A percentile compares a stretch with the other conserved stretches of the same genome.
phyloP scores from a whole-genome alignment of 2,797 vertebrate genomes.

The Smutsia temminckii region DNA sequence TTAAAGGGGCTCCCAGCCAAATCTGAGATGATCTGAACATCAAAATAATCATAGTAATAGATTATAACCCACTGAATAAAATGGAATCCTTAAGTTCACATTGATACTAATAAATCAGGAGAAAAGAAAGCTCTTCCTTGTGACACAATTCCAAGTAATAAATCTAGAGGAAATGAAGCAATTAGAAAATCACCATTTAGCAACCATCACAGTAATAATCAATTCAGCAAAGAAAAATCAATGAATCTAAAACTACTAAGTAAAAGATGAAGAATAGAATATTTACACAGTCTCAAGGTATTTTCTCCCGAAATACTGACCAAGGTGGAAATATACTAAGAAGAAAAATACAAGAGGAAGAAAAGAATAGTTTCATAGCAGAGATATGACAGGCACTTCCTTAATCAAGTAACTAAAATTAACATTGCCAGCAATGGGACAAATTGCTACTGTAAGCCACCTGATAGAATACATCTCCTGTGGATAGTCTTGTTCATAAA shows the following conservation, averaged over 20 bases:
- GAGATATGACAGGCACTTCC: background rate
- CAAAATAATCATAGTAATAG: background rate
- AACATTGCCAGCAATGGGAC: background rate
- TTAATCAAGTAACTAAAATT: background rate
- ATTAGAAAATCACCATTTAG: background rate
- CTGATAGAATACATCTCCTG: background rate
- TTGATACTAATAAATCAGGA: background rate
- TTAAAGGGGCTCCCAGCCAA: background rate
- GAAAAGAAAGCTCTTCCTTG: background rate
- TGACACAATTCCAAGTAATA: background rate
- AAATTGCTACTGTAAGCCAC: background rate
- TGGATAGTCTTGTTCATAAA: background rate
- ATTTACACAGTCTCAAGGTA: background rate
- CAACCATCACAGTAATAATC: background rate
- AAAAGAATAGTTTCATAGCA: background rate
- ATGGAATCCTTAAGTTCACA: background rate
- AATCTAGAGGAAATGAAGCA: background rate
- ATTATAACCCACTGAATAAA: background rate
- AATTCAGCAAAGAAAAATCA: background rate
- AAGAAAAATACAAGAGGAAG: background rate
- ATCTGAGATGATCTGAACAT: background rate
- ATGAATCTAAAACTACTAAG: background rate
- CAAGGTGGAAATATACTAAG: no score
- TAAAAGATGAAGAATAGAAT: background rate
- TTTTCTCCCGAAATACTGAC: background rate